Conservation (phyloP, 1,140 invertebrate genomes). For the Sinella curviseta region DNA sequence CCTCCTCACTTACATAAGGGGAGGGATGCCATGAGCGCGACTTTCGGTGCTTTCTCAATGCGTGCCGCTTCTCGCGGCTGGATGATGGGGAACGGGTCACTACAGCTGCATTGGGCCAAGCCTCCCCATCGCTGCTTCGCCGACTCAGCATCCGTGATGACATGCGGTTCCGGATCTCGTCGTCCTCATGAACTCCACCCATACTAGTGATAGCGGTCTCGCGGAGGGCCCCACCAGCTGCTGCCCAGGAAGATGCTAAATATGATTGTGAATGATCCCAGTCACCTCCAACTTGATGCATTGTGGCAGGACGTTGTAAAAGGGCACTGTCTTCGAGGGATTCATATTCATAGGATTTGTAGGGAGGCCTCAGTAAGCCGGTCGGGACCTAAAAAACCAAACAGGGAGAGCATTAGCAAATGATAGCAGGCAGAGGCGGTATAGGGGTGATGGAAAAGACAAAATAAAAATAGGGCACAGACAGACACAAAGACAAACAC, state of each 20-base stretch:
- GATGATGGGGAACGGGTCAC: constrained; percentile 29
- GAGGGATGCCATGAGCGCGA: constrained; percentile 65
- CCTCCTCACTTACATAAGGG: constrained; percentile 60
- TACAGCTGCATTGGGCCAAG: constrained; percentile 48
- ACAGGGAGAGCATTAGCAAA: neutral
- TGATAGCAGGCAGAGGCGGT: constrained; percentile 27
- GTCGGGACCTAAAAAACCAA: constrained; percentile 42
- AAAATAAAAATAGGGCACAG: constrained; percentile 47
- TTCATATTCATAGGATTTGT: constrained; percentile 60
- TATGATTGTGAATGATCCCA: constrained; percentile 56
- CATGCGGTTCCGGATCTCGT: constrained; percentile 42
- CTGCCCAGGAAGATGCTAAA: constrained; percentile 53
- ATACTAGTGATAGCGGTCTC: constrained; percentile 58
- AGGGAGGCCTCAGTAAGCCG: constrained; percentile 53
- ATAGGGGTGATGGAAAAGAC: constrained; percentile 21
- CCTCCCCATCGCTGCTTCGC: constrained; percentile 55
- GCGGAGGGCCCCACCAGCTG: constrained; percentile 54
- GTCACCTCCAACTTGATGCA: constrained; percentile 46
- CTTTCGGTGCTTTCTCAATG: constrained; percentile 54
- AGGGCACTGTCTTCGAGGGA: constrained; percentile 56
- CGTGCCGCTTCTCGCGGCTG: constrained; percentile 43
- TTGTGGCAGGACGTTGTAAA: constrained; percentile 27
- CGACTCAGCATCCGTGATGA: constrained; percentile 51
- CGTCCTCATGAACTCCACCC: constrained; percentile 49
- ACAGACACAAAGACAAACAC: constrained; percentile 50